Evolutionary conservation across 2,888 invertebrate genomes (phyloP).

Genomic region (Nomada ferruginata): DNA sequence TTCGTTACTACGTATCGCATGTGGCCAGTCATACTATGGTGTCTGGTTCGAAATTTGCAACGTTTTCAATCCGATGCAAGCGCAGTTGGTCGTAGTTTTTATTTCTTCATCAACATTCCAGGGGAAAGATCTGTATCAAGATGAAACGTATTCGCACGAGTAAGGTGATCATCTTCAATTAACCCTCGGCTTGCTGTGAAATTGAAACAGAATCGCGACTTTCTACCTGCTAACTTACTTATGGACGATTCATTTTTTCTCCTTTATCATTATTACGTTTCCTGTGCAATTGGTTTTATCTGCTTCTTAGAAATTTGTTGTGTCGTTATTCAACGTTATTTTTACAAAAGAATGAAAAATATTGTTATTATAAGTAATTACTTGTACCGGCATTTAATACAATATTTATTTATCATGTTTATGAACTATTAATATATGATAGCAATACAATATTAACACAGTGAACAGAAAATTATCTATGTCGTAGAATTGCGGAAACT

Average conservation of each 20-base stretch:
- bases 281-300: no score
- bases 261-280: neutral
- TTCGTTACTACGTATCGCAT: constrained; percentile 13
- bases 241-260: neutral
- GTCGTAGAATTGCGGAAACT: no score
- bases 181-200: constrained; percentile 30
- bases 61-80: constrained; percentile 12
- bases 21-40: neutral
- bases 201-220: constrained; percentile 18
- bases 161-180: constrained; percentile 40
- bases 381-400: no score
- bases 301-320: no score
- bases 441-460: no score
- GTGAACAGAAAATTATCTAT: no score
- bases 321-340: no score
- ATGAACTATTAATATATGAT: no score
- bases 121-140: constrained; percentile 20
- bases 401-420: no score
- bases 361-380: no score
- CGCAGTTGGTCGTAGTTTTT: constrained; percentile 5
- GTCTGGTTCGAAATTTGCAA: constrained; percentile 19
- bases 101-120: constrained; percentile 1
- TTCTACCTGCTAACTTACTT: constrained; percentile 6
- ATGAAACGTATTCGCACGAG: constrained; percentile 45
- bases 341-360: no score